A percentile compares a stretch with the other conserved stretches of the same genome.
These are phyloP conservation scores for Cydia strobilella DNA, from an alignment of 1,140 invertebrate species.

Conservation along the genomic window DNA sequence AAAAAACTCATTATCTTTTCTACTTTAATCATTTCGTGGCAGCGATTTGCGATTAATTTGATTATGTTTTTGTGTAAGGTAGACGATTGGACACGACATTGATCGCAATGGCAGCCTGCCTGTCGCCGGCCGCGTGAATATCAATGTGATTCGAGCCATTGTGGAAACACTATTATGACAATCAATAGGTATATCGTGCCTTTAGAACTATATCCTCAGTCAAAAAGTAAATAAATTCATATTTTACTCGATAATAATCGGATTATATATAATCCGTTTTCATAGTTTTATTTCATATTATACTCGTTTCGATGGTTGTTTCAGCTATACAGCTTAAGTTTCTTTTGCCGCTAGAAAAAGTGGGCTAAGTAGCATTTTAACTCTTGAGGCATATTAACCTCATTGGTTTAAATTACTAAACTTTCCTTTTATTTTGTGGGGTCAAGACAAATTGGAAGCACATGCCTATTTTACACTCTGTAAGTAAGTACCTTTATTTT, in stretches of 20 bases:
- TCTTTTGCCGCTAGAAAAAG: too few species aligned
- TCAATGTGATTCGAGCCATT: slow-evolving; percentile 12
- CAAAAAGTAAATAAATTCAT: not conserved
- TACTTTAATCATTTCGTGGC: slow-evolving; percentile 1
- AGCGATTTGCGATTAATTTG: slow-evolving; percentile 5
- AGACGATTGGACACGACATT: slow-evolving; percentile 47
- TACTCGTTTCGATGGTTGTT: too few species aligned
- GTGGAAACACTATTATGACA: slow-evolving; percentile 15
- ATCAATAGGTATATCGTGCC: not conserved
- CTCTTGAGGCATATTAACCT: too few species aligned
- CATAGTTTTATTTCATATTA: too few species aligned
- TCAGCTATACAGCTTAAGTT: too few species aligned
- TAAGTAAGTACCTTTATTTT: too few species aligned
- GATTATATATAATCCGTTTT: too few species aligned
- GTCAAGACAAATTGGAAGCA: too few species aligned
- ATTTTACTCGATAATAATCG: too few species aligned
- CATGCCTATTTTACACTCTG: too few species aligned
- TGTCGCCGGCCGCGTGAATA: slow-evolving; percentile 38
- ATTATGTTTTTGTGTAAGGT: slow-evolving; percentile 15
- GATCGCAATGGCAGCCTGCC: slow-evolving; percentile 37
- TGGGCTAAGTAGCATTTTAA: too few species aligned
- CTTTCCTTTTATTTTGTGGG: too few species aligned
- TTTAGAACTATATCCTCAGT: not conserved
- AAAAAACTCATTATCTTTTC: slow-evolving; percentile 28
- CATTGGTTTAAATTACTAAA: not conserved